Percentiles rank a stretch among this genome's conserved stretches.
These are phyloP conservation scores for Noturus placidus DNA, from an alignment of 2,113 vertebrate genomes.

Conservation along the genomic window DNA sequence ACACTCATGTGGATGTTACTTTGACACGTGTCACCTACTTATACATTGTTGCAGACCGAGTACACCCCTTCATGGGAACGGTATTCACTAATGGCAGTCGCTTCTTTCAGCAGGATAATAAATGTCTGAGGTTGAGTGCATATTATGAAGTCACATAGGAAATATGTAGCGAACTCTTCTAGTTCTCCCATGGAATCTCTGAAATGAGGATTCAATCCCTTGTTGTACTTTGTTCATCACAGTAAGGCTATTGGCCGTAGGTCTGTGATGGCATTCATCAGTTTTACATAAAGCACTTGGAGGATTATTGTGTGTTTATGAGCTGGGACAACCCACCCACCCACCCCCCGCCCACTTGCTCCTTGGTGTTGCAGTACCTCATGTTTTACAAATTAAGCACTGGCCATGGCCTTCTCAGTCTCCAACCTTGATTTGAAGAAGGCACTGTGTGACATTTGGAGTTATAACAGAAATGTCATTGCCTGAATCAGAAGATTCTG, in stretches of 20 bases:
- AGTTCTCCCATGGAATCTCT: not conserved
- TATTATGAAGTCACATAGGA: not conserved
- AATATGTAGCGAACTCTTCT: not conserved
- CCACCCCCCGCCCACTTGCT: not conserved
- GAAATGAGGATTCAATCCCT: not conserved
- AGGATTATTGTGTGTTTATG: not conserved
- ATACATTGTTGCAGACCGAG: too few species aligned
- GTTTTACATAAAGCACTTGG: not conserved
- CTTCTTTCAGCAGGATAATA: too few species aligned
- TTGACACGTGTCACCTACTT: too few species aligned
- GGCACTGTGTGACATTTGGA: not conserved
- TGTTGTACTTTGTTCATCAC: not conserved
- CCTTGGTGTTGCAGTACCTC: not conserved
- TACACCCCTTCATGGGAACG: too few species aligned
- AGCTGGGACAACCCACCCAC: too few species aligned
- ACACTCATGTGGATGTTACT: too few species aligned
- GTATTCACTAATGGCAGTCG: too few species aligned
- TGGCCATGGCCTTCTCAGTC: not conserved
- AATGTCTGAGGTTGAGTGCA: not conserved
- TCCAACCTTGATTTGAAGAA: not conserved
- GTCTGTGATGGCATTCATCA: not conserved
- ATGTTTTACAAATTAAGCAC: not conserved
- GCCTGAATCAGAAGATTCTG: not conserved
- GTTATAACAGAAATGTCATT: constrained; percentile 4
- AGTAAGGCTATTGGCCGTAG: not conserved